Evolutionary conservation across 2,797 vertebrate species (phyloP).

Genomic region (Rhynchonycteris naso): DNA sequence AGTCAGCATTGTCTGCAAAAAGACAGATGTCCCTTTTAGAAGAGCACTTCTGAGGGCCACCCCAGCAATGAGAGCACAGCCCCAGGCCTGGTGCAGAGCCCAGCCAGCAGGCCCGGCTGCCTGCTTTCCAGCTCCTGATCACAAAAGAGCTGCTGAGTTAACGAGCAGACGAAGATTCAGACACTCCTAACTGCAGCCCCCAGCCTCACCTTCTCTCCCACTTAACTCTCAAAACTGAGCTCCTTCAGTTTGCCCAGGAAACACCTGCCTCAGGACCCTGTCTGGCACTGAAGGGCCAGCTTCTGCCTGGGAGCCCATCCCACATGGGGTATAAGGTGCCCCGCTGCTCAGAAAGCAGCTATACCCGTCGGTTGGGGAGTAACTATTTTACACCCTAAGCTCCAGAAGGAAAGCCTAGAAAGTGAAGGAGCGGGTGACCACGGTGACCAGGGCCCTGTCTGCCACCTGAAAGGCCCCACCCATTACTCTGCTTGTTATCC

Average conservation of each 20-base stretch:
- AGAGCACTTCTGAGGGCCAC: background rate
- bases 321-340: background rate
- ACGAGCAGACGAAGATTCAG: background rate
- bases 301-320: background rate
- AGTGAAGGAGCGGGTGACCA: fast-evolving
- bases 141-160: fast-evolving
- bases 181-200: background rate
- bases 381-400: background rate
- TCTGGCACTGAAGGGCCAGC: background rate
- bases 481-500: background rate
- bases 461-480: background rate
- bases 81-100: background rate
- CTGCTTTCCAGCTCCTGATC: no score
- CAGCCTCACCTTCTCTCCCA: background rate
- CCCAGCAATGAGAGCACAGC: fast-evolving
- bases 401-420: background rate
- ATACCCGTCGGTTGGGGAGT: background rate
- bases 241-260: background rate
- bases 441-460: fast-evolving
- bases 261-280: fast-evolving
- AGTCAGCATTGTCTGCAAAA: conserved; percentile 95
- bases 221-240: background rate
- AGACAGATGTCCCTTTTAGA: background rate
- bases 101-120: background rate
- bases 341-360: background rate